These are phyloP conservation scores for Teleogryllus occipitalis DNA, from an alignment of 1,140 invertebrate genomes.

Conservation along the genomic window DNA sequence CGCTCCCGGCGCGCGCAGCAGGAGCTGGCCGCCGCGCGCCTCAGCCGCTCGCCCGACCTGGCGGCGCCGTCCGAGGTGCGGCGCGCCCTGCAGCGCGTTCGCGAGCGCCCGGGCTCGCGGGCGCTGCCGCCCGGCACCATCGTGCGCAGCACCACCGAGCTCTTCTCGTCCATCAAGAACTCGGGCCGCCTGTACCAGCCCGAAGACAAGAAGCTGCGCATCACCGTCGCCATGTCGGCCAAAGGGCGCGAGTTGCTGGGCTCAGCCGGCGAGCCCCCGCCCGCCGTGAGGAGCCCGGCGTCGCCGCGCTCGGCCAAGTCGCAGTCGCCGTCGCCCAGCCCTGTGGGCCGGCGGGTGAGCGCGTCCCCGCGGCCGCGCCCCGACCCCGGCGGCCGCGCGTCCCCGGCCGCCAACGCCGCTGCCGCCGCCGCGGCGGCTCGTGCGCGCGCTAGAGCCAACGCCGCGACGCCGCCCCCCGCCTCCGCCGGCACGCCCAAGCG, in stretches of 20 bases:
- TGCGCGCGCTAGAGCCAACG: no score
- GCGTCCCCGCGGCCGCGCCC: no score
- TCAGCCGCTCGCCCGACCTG: constrained; percentile 43
- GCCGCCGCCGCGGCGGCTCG: no score
- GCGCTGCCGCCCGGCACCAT: constrained; percentile 31
- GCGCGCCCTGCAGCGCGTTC: constrained; percentile 20
- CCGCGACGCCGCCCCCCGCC: no score
- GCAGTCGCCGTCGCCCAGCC: constrained; percentile 9
- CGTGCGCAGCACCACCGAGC: constrained; percentile 36
- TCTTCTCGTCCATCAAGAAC: constrained; percentile 35
- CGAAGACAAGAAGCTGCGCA: constrained; percentile 40
- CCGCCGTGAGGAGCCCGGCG: background rate
- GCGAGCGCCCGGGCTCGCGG: constrained; percentile 29
- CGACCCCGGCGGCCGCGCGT: background rate
- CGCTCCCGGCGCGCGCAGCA: constrained; percentile 13
- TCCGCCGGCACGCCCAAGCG: no score
- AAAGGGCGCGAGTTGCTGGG: constrained; percentile 36
- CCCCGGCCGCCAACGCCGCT: background rate
- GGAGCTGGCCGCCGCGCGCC: constrained; percentile 25
- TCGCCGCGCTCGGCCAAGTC: background rate
- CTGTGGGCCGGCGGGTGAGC: background rate
- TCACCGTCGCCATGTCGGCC: constrained; percentile 39
- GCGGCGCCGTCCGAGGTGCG: constrained; percentile 36
- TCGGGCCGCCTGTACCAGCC: background rate
- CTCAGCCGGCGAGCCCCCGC: no score